Evolutionary conservation across 2,797 vertebrate species (phyloP), one percentile per base, ranked within the genome.

Genomic region (Loris lydekkerianus): DNA sequence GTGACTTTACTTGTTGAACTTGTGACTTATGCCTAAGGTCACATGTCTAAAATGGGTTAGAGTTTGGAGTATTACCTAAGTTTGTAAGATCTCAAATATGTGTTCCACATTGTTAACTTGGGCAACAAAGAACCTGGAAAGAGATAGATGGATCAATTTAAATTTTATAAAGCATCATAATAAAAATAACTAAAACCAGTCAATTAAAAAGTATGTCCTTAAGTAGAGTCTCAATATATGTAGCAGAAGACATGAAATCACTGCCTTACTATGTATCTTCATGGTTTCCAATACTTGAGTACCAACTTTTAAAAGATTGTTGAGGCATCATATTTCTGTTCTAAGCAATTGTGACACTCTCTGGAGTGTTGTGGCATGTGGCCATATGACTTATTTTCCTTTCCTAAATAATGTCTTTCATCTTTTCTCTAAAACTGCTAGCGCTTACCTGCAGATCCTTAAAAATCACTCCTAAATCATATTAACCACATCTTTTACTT

Each of bases 101-200:
- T 80, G 29, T 85, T 58, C 69, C 10, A n/a, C 43, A 60, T 8
- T 82, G 49, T 58, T 92, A 60, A 86, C 43, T 83, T 91, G 53
- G 80, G n/a, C 27, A 60, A 49, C 56, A 37, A 96, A 96, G 70
- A 91, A 93, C 29, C 63, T 56, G 10, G 58, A 93, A 49, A 77
- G 65, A 87, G 89, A 61, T 29, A 77, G 10, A 90, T 46, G 20
- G 23, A 67, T 87, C 80, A 25, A 82, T 81, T 89, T 85, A 93
- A 89, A 85, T 29, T 75, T 95, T 61, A 75, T 46, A 86, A 91
- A 86, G 13, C 63, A 78, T 37, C 9, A 21, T 60, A 70, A 37
- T 92, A 46, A 65, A 92, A 81, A 73, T 89, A 93, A 89, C 25
- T 53, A 94, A 49, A 81, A 82, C 58, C 60, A n/a, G 72, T 95